A percentile compares a stretch with the other conserved stretches of the same genome.
These are phyloP conservation scores for Agapetus fuscipes DNA, from an alignment of 2,888 invertebrate genomes.

Conservation along the genomic window DNA sequence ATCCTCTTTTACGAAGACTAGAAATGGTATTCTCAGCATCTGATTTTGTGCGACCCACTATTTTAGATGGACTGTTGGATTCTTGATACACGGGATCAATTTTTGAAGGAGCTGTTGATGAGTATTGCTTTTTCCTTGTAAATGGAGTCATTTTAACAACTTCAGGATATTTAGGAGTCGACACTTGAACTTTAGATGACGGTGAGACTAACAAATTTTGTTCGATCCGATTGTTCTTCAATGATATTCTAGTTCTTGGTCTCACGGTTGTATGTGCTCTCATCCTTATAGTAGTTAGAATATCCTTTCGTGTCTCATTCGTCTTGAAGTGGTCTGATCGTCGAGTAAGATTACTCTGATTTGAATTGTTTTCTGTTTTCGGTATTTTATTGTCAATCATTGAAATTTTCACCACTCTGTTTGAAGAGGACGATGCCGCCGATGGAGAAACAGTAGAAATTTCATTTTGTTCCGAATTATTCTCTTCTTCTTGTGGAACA, in stretches of 20 bases:
- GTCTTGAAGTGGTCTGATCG: conserved; percentile 14
- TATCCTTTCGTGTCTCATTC: conserved; percentile 22
- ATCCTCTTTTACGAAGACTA: conserved; percentile 41
- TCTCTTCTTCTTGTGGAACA: background rate
- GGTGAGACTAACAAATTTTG: conserved; percentile 11
- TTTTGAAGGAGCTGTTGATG: conserved; percentile 40
- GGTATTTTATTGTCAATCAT: conserved; percentile 2
- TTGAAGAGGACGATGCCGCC: too few relatives aligned
- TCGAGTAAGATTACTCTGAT: conserved; percentile 4
- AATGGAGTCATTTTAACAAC: conserved; percentile 17
- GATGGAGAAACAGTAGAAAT: conserved; percentile 10
- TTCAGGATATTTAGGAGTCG: conserved; percentile 18
- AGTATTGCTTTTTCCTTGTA: conserved; percentile 11
- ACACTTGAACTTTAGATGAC: conserved; percentile 6
- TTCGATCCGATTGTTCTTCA: conserved; percentile 30
- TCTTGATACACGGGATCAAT: conserved; percentile 41
- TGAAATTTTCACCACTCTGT: conserved; percentile 9
- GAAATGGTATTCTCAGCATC: conserved; percentile 42
- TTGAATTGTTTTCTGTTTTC: too few relatives aligned
- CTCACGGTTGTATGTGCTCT: conserved; percentile 21
- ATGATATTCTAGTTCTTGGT: conserved; percentile 22
- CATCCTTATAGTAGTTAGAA: conserved; percentile 23
- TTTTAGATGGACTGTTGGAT: conserved; percentile 34
- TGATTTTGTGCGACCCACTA: conserved; percentile 35
- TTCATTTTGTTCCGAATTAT: conserved; percentile 11